Conservation (phyloP, 1,140 invertebrate species). For the Pachypsylla venusta region DNA sequence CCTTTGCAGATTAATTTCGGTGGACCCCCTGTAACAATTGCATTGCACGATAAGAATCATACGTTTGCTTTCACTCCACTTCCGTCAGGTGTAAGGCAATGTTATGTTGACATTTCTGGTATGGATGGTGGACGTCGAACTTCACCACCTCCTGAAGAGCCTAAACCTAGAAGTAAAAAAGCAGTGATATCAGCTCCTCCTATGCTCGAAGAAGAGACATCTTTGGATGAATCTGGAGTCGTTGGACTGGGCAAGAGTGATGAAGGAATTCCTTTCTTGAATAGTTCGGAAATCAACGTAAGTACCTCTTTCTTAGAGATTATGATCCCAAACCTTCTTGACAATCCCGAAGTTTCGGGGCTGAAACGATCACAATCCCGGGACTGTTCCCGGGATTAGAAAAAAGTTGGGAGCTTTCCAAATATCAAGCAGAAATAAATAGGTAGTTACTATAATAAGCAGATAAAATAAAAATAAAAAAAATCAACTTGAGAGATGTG, state of each 20-base stretch:
- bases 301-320: too few species aligned
- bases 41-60: conserved; percentile 61
- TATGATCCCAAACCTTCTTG: too few species aligned
- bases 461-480: too few species aligned
- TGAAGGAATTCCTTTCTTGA: not conserved
- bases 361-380: too few species aligned
- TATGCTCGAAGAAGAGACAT: not conserved
- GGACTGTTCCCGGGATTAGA: too few species aligned
- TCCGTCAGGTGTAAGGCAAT: conserved; percentile 53
- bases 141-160: conserved; percentile 18
- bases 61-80: conserved; percentile 68
- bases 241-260: conserved; percentile 1
- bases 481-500: too few species aligned
- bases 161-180: not conserved
- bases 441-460: too few species aligned
- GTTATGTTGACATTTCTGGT: conserved; percentile 46
- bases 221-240: not conserved
- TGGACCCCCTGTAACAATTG: conserved; percentile 74
- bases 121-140: conserved; percentile 41
- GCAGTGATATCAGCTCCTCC: conserved; percentile 15
- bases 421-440: too few species aligned
- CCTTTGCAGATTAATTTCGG: conserved; percentile 55
- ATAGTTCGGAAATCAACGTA: not conserved
- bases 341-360: too few species aligned
- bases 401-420: too few species aligned